Evolutionary conservation across 2,888 invertebrate species (phyloP).

Genomic region (Dryobota labecula): DNA sequence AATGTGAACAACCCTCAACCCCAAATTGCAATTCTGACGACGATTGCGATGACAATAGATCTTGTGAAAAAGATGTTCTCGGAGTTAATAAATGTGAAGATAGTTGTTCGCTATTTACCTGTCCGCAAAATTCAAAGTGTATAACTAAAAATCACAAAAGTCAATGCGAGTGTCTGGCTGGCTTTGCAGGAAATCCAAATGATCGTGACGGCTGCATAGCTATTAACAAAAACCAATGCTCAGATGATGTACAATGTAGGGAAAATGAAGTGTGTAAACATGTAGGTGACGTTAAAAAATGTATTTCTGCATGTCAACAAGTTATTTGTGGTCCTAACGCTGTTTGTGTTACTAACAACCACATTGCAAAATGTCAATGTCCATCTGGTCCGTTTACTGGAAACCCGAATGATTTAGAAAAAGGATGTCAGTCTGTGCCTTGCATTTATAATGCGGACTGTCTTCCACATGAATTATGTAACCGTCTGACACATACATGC

Average conservation of each 20-base stretch:
- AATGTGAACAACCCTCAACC: constrained; percentile 96
- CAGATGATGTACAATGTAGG: constrained; percentile 94
- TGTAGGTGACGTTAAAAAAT: constrained; percentile 91
- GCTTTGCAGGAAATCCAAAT: constrained; percentile 97
- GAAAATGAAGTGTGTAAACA: constrained; percentile 95
- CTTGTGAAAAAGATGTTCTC: constrained; percentile 95
- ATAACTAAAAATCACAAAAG: constrained; percentile 93
- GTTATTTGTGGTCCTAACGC: constrained; percentile 96
- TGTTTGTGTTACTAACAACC: constrained; percentile 96
- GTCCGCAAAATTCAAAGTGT: constrained; percentile 96
- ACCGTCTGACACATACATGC: constrained; percentile 95
- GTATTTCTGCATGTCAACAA: constrained; percentile 94
- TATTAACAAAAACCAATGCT: constrained; percentile 93
- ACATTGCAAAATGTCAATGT: constrained; percentile 97
- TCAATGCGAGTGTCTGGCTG: constrained; percentile 95
- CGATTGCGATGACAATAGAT: constrained; percentile 93
- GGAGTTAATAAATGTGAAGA: constrained; percentile 96
- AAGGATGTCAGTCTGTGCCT: constrained; percentile 95
- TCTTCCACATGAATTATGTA: constrained; percentile 94
- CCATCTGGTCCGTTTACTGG: constrained; percentile 96
- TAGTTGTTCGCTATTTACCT: constrained; percentile 95
- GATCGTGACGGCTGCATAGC: constrained; percentile 96
- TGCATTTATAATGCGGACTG: constrained; percentile 97
- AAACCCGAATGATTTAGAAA: constrained; percentile 94
- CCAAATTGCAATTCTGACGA: constrained; percentile 94